Conservation (phyloP, 2,888 invertebrate species). For the Campoletis raptor region DNA sequence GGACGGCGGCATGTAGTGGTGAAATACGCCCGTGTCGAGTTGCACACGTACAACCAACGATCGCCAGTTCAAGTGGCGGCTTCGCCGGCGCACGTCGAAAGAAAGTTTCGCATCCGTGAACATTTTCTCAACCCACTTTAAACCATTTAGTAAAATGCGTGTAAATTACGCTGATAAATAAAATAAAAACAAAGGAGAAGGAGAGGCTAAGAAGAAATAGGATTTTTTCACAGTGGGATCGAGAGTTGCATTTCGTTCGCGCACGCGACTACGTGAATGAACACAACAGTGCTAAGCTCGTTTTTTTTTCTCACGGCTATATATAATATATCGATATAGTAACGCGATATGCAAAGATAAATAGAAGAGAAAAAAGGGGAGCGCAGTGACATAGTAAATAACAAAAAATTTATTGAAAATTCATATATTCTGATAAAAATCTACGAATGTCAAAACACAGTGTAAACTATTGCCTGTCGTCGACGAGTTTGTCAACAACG, state of each 20-base stretch:
- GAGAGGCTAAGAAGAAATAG: not conserved
- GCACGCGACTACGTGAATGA: constrained; percentile 16
- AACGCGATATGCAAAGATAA: not conserved
- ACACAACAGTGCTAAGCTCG: not conserved
- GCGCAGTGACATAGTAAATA: not conserved
- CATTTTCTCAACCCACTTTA: not conserved
- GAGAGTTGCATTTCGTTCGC: constrained; percentile 6
- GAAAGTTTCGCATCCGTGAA: constrained; percentile 37
- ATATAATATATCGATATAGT: not conserved
- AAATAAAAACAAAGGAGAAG: not conserved
- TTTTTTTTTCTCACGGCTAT: not conserved
- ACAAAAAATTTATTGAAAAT: not conserved
- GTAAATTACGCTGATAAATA: not conserved
- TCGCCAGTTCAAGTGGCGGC: constrained; percentile 64
- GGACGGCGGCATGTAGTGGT: constrained; percentile 35
- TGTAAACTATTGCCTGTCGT: not conserved
- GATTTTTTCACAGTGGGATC: not conserved
- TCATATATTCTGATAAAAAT: not conserved
- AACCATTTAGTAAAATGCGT: not conserved
- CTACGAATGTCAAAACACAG: constrained; percentile 25
- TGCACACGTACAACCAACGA: constrained; percentile 47
- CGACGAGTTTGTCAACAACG: constrained; percentile 25
- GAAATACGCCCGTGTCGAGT: constrained; percentile 59
- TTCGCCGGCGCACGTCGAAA: constrained; percentile 64
- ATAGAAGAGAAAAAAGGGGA: not conserved